phyloP scores from a whole-genome alignment of 2,888 invertebrate genomes.

The Dermolepida albohirtum region DNA sequence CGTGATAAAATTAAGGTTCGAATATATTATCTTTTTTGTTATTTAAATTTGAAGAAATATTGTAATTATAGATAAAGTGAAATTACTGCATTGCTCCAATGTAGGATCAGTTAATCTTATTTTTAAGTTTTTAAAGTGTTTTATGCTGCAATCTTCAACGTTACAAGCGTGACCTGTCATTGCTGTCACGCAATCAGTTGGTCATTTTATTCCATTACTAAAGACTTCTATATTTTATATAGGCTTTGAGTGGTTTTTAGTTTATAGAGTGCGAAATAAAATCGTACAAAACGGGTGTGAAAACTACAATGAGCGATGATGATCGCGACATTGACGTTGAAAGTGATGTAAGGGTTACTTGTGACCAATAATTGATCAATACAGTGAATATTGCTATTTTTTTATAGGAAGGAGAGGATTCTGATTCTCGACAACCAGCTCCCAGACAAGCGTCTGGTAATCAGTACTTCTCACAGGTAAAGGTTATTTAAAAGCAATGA shows the following conservation, averaged over 20 bases:
- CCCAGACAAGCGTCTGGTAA: slow-evolving; percentile 73
- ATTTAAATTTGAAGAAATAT: no score
- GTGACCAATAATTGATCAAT: slow-evolving; percentile 38
- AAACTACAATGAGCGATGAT: slow-evolving; percentile 86
- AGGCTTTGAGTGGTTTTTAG: slow-evolving; percentile 15
- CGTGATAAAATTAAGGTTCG: slow-evolving; percentile 1
- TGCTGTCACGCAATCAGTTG: slow-evolving; percentile 13
- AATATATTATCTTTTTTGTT: no score
- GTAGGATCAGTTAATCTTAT: no score
- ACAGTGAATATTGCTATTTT: slow-evolving; percentile 39
- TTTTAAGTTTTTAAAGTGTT: no score
- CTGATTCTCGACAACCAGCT: slow-evolving; percentile 74
- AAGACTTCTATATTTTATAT: slow-evolving; percentile 5
- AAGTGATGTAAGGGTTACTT: slow-evolving; percentile 84
- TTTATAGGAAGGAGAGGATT: slow-evolving; percentile 83
- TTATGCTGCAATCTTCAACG: background rate
- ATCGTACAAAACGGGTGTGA: slow-evolving; percentile 45
- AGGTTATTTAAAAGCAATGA: slow-evolving; percentile 6
- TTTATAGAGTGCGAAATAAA: slow-evolving; percentile 31
- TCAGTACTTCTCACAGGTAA: slow-evolving; percentile 84
- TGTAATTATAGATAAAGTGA: no score
- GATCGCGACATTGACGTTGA: slow-evolving; percentile 95
- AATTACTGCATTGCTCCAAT: no score
- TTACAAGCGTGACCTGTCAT: slow-evolving; percentile 27
- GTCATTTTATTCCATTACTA: background rate